A percentile compares a stretch with the other conserved stretches of the same genome.
Conservation (phyloP, 2,113 vertebrate species). For the Mohoua ochrocephala region DNA sequence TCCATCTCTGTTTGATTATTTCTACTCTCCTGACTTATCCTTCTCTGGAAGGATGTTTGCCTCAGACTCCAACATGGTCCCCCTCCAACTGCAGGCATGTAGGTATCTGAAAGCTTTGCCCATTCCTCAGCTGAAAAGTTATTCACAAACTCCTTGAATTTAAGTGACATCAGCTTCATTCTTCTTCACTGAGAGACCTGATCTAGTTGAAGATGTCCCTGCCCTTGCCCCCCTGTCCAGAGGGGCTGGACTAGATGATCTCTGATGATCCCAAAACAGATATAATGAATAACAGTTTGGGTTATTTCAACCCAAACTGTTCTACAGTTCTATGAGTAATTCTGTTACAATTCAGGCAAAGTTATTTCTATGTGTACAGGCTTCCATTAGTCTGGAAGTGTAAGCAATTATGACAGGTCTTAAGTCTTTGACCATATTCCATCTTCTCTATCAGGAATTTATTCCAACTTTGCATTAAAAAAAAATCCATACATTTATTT, state of each 20-base stretch:
- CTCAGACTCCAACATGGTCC: neutral
- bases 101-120: neutral
- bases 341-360: neutral
- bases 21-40: neutral
- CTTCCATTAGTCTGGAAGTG: neutral
- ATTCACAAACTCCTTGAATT: neutral
- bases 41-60: neutral
- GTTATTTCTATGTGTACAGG: neutral
- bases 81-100: rapidly evolving
- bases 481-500: neutral
- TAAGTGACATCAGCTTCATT: neutral
- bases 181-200: neutral
- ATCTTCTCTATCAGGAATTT: neutral
- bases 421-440: neutral
- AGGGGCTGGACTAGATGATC: neutral
- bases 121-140: neutral
- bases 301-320: neutral
- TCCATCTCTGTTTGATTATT: neutral
- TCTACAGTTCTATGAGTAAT: neutral
- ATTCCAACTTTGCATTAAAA: neutral
- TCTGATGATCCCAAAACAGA: neutral
- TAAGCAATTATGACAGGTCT: neutral
- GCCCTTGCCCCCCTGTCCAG: no score
- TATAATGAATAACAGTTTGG: no score
- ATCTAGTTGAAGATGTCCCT: neutral